Conservation (phyloP, 2,888 invertebrate species). For the Harpalus rubripes region DNA sequence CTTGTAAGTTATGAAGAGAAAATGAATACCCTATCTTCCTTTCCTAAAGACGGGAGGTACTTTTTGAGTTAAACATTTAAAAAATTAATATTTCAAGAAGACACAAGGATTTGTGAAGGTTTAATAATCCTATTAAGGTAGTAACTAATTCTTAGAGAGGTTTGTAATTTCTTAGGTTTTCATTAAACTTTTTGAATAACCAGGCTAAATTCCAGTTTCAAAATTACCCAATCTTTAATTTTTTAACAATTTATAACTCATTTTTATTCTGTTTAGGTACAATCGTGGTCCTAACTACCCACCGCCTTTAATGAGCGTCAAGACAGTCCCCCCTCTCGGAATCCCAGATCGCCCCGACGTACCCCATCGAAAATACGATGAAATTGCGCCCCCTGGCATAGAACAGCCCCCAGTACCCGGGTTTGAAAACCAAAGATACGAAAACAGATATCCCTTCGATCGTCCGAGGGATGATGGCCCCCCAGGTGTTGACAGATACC, state of each 20-base stretch:
- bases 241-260: not conserved
- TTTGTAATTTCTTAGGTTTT: conserved; percentile 47
- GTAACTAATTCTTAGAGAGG: conserved; percentile 13
- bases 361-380: conserved; percentile 76
- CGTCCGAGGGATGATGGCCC: conserved; percentile 68
- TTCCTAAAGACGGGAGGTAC: not conserved
- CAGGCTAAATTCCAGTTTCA: conserved; percentile 24
- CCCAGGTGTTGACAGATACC: conserved; percentile 69
- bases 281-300: conserved; percentile 70
- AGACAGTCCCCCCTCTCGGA: conserved; percentile 68
- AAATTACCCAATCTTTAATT: conserved; percentile 20
- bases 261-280: conserved; percentile 73
- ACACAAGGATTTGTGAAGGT: not conserved
- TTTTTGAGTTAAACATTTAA: not conserved
- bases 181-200: conserved; percentile 34
- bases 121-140: not conserved
- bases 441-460: conserved; percentile 71
- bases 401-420: conserved; percentile 83
- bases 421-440: conserved; percentile 81
- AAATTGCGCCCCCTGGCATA: conserved; percentile 82
- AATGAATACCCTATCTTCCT: not conserved
- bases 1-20: no score
- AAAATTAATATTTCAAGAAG: not conserved
- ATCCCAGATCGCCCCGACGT: conserved; percentile 68
- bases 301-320: conserved; percentile 67